Conservation (phyloP, 92 coral and sea anemone genomes). For the Hydrozoanthus gracilis region DNA sequence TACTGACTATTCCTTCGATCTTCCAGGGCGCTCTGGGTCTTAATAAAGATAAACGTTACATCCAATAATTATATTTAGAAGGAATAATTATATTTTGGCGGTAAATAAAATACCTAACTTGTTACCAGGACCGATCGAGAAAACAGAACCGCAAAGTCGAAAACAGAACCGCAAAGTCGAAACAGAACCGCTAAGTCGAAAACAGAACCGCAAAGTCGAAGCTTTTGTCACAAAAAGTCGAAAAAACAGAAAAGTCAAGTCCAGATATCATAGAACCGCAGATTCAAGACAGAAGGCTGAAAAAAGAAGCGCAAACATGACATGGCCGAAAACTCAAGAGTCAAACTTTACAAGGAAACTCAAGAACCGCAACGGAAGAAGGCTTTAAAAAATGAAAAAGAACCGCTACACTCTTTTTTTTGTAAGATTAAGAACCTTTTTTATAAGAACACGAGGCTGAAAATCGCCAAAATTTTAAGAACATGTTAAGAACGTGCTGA, state of each 20-base stretch:
- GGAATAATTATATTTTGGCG: neutral
- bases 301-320: neutral
- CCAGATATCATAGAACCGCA: neutral
- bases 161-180: too few species aligned
- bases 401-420: too few species aligned
- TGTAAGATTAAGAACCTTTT: too few species aligned
- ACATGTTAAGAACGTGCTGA: too few species aligned
- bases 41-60: neutral
- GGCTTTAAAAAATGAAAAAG: too few species aligned
- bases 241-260: neutral
- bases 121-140: conserved; percentile 16
- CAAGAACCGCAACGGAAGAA: too few species aligned
- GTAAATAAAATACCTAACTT: conserved; percentile 11
- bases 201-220: too few species aligned
- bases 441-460: too few species aligned
- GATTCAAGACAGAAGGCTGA: neutral
- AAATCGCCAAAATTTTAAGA: too few species aligned
- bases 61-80: neutral
- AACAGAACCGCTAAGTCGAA: too few species aligned
- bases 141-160: conserved; percentile 21
- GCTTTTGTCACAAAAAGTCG: neutral
- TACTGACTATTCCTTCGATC: neutral
- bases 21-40: neutral
- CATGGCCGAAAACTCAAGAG: neutral
- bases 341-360: too few species aligned